Evolutionary conservation across 2,888 invertebrate species (phyloP).

Genomic region (Polylopha cassiicola): DNA sequence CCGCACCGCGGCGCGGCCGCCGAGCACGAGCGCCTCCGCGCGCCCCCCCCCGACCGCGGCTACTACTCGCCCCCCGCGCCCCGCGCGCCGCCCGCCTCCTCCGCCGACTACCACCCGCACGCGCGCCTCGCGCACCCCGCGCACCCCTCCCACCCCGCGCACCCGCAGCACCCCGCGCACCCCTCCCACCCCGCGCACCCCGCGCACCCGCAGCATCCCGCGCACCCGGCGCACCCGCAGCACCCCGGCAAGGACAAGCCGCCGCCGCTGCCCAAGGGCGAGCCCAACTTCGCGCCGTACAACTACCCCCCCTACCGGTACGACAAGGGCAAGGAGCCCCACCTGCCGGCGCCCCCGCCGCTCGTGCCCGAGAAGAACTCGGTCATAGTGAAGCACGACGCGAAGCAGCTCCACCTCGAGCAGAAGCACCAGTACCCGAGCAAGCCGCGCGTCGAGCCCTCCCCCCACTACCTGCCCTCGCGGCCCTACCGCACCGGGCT

Average conservation of each 20-base stretch:
- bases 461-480: constrained; percentile 75
- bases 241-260: constrained; percentile 58
- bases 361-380: constrained; percentile 84
- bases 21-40: constrained; percentile 47
- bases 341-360: constrained; percentile 81
- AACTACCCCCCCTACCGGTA: constrained; percentile 81
- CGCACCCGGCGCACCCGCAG: constrained; percentile 30
- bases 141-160: constrained; percentile 44
- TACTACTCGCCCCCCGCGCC: constrained; percentile 41
- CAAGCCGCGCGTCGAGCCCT: constrained; percentile 75
- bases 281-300: constrained; percentile 82
- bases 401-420: constrained; percentile 79
- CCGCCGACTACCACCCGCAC: constrained; percentile 45
- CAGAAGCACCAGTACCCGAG: constrained; percentile 77
- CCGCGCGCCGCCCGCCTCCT: constrained; percentile 39
- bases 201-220: constrained; percentile 45
- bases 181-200: no score
- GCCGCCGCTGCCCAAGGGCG: constrained; percentile 75
- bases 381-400: constrained; percentile 88
- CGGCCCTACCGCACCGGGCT: constrained; percentile 68
- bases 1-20: constrained; percentile 51
- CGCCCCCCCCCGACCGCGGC: constrained; percentile 39
- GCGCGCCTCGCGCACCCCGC: constrained; percentile 32
- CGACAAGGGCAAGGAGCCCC: constrained; percentile 79
- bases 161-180: constrained; percentile 48